Evolutionary conservation across 2,113 vertebrate species (phyloP).

Genomic region (Rhinogobius similis): DNA sequence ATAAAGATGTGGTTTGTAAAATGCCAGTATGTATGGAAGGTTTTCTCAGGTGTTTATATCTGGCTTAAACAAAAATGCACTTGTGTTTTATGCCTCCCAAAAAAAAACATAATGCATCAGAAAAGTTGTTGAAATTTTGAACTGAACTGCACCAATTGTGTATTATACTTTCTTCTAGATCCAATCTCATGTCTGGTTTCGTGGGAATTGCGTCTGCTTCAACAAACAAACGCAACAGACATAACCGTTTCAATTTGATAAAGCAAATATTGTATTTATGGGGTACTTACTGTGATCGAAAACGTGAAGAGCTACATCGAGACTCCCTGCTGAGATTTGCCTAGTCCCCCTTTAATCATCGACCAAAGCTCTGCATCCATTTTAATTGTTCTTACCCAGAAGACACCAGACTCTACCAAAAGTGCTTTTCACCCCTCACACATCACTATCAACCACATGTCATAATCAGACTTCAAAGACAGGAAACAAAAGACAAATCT

Average conservation of each 20-base stretch:
- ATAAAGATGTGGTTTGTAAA: neutral
- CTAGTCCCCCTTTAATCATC: neutral
- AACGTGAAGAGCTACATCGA: neutral
- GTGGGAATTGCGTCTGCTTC: neutral
- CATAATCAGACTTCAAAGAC: conserved; percentile 5
- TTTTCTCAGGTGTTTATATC: too few species aligned
- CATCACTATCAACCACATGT: neutral
- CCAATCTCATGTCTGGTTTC: too few species aligned
- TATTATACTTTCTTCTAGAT: too few species aligned
- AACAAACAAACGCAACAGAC: neutral
- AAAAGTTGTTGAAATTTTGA: too few species aligned
- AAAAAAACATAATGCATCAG: too few species aligned
- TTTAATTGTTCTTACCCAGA: neutral
- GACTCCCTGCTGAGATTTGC: neutral
- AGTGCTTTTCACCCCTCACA: neutral
- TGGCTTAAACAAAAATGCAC: too few species aligned
- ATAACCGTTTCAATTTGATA: neutral
- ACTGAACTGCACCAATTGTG: too few species aligned
- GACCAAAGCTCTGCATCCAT: neutral
- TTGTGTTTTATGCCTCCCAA: too few species aligned
- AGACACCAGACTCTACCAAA: neutral
- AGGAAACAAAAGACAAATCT: conserved; percentile 7
- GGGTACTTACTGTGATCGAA: neutral
- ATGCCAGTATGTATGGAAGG: neutral
- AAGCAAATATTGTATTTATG: neutral